Conservation (phyloP, 2,797 vertebrate genomes). For the Eutrigla gurnardus region DNA sequence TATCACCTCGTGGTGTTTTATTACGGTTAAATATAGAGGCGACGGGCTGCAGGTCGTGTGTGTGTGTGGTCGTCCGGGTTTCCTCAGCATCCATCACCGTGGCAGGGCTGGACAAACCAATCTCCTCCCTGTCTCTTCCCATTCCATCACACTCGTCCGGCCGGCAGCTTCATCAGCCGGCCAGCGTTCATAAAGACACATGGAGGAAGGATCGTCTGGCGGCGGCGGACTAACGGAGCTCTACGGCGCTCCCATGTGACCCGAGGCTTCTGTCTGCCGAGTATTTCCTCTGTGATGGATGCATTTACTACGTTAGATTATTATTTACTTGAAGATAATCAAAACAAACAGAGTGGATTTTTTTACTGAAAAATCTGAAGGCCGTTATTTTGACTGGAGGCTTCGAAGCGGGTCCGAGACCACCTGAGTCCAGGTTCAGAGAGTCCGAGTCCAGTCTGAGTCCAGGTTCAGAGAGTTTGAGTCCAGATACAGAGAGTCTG, state of each 20-base stretch:
- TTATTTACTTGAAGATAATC: too few species aligned
- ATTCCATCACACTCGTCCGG: slow-evolving; percentile 60
- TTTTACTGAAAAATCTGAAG: too few species aligned
- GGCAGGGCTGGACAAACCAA: slow-evolving; percentile 71
- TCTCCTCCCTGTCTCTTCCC: slow-evolving; percentile 73
- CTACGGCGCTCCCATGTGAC: slow-evolving; percentile 13
- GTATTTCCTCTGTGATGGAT: not conserved
- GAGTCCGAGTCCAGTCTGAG: too few species aligned
- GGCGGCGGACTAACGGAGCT: slow-evolving; percentile 28
- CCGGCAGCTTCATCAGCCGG: slow-evolving; percentile 50
- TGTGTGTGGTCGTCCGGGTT: slow-evolving; percentile 44
- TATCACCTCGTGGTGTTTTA: slow-evolving; percentile 63
- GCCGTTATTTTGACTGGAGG: too few species aligned
- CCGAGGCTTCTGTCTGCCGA: not conserved
- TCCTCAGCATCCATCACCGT: slow-evolving; percentile 72
- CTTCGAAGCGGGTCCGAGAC: too few species aligned
- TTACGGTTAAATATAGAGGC: slow-evolving; percentile 59
- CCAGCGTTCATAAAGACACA: slow-evolving; percentile 43
- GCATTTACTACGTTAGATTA: too few species aligned
- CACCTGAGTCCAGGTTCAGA: too few species aligned
- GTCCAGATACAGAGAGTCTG: too few species aligned
- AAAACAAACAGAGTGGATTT: too few species aligned
- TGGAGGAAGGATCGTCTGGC: slow-evolving; percentile 25
- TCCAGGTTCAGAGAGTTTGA: too few species aligned
- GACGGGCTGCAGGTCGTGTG: slow-evolving; percentile 33